Percentiles rank a stretch among this genome's conserved stretches.
Evolutionary conservation across 2,888 invertebrate species (phyloP).

Genomic region (Crocallis elinguaria): DNA sequence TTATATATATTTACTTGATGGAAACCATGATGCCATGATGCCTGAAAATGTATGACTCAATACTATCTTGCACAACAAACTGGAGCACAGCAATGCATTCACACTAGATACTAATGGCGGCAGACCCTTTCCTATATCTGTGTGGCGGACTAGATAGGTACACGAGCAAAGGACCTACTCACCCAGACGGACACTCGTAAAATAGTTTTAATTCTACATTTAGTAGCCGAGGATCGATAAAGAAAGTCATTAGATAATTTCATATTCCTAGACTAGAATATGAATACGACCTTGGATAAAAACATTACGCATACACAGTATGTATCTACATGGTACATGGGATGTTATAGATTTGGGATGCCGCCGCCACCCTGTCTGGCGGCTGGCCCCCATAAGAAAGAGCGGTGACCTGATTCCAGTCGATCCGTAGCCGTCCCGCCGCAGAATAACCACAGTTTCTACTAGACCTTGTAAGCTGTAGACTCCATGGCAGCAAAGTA

Average conservation of each 20-base stretch:
- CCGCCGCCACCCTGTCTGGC: constrained; percentile 59
- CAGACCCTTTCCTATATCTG: no score
- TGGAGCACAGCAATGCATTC: no score
- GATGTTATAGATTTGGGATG: constrained; percentile 41
- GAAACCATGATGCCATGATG: no score
- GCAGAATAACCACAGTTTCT: constrained; percentile 9
- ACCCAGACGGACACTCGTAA: no score
- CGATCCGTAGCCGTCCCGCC: constrained; percentile 21
- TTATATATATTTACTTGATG: no score
- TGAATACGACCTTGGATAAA: constrained; percentile 32
- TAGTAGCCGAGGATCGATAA: neutral
- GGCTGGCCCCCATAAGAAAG: constrained; percentile 58
- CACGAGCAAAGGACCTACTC: no score
- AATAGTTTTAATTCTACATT: no score
- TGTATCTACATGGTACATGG: constrained; percentile 22
- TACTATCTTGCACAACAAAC: no score
- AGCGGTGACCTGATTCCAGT: constrained; percentile 62
- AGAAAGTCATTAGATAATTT: constrained; percentile 1
- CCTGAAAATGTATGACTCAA: no score
- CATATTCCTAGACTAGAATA: constrained; percentile 12
- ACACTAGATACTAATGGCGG: no score
- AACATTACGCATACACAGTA: constrained; percentile 17
- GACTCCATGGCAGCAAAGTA: constrained; percentile 61
- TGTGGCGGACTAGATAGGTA: no score
- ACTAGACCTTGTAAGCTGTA: constrained; percentile 35